Percentiles rank a stretch among this genome's conserved stretches.
These are phyloP conservation scores for Euphydryas editha DNA, from an alignment of 2,888 invertebrate genomes.

Conservation along the genomic window DNA sequence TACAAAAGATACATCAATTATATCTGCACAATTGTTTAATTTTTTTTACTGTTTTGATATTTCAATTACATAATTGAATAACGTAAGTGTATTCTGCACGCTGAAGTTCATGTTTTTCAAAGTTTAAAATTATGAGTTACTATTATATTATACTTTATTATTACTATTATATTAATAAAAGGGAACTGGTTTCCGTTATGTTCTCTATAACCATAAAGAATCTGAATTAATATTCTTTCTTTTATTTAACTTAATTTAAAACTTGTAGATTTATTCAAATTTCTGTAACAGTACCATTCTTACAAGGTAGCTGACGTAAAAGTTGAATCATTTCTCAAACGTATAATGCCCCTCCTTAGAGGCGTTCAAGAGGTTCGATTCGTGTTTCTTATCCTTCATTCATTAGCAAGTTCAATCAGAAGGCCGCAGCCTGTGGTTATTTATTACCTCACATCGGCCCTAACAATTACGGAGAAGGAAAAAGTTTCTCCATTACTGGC, in stretches of 20 bases:
- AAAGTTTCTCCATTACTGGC: constrained; percentile 80
- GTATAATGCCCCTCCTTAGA: constrained; percentile 42
- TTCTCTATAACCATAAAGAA: constrained; percentile 18
- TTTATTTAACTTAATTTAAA: constrained; percentile 33
- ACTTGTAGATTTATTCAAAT: constrained; percentile 32
- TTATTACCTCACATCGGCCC: constrained; percentile 80
- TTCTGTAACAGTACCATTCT: constrained; percentile 17
- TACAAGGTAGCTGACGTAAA: constrained; percentile 38
- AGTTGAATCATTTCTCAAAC: constrained; percentile 74
- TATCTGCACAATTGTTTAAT: too few relatives aligned
- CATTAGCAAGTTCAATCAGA: constrained; percentile 84
- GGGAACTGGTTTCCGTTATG: background rate
- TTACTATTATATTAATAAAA: too few relatives aligned
- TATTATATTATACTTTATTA: too few relatives aligned
- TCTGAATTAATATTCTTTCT: constrained; percentile 23
- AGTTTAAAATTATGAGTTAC: background rate
- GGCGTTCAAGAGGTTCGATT: constrained; percentile 65
- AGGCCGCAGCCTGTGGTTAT: constrained; percentile 77
- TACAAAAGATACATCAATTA: too few relatives aligned
- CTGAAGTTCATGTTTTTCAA: too few relatives aligned
- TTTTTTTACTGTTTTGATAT: too few relatives aligned
- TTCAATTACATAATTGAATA: too few relatives aligned
- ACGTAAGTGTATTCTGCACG: too few relatives aligned
- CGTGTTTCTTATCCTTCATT: constrained; percentile 80
- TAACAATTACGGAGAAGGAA: constrained; percentile 78